phyloP scores from a whole-genome alignment of 2,797 vertebrate species.

The Hypotaenidia okinawae region DNA sequence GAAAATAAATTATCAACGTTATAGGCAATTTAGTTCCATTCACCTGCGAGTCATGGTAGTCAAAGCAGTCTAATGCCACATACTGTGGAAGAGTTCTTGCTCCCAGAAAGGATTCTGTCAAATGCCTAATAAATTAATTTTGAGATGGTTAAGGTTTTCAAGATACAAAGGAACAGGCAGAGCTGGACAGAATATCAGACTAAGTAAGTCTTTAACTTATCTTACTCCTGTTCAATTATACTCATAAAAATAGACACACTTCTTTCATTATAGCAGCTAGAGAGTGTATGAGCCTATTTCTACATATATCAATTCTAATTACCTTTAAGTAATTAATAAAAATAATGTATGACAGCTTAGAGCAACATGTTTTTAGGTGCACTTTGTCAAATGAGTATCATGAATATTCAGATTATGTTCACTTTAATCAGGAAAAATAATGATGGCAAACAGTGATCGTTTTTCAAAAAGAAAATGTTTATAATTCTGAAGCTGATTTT shows the following conservation, averaged over 20 bases:
- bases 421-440: slow-evolving; percentile 11
- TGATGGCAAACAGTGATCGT: fast-evolving
- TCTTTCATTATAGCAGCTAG: neutral
- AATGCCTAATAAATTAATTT: slow-evolving; percentile 30
- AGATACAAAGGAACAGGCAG: neutral
- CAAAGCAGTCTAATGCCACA: neutral
- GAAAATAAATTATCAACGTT: neutral
- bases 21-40: neutral
- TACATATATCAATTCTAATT: slow-evolving; percentile 53
- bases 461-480: neutral
- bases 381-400: slow-evolving; percentile 4
- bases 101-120: slow-evolving; percentile 9
- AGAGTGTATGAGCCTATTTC: neutral
- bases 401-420: slow-evolving; percentile 30
- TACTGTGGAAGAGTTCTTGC: neutral
- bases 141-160: neutral
- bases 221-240: slow-evolving; percentile 32
- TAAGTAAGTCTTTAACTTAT: slow-evolving; percentile 44
- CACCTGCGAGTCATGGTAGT: neutral
- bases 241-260: neutral
- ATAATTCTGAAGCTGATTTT: neutral
- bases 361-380: neutral
- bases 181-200: neutral
- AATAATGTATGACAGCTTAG: slow-evolving; percentile 19
- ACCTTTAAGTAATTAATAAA: slow-evolving; percentile 55